Evolutionary conservation across 2,113 vertebrate species (phyloP).

Genomic region (Stictonetta naevosa): DNA sequence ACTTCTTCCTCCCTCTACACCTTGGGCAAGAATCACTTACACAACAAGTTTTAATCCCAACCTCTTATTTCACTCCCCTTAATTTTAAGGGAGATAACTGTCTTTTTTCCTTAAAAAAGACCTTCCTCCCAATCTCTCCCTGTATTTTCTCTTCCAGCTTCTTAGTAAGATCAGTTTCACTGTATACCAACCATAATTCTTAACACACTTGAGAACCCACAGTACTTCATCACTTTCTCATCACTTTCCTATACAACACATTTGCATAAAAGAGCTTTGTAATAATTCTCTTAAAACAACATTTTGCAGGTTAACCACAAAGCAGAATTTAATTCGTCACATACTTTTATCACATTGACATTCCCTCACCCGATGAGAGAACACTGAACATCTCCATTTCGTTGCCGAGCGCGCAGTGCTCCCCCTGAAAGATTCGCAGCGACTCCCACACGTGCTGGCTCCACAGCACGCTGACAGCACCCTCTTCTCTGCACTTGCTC

Average conservation of each 20-base stretch:
- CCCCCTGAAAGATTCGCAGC: fast-evolving
- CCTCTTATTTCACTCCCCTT: background rate
- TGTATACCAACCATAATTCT: background rate
- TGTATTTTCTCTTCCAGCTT: background rate
- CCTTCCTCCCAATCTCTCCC: background rate
- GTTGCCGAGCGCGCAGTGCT: fast-evolving
- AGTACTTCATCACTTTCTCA: background rate
- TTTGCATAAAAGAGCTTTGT: background rate
- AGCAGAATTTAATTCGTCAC: background rate
- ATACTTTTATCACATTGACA: background rate
- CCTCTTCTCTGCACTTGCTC: background rate
- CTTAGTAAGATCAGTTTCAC: background rate
- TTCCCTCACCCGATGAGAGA: background rate
- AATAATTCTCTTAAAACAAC: background rate
- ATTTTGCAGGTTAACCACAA: background rate
- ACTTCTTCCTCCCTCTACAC: background rate
- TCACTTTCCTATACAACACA: background rate
- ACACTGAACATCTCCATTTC: fast-evolving
- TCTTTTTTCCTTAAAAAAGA: background rate
- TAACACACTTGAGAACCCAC: background rate
- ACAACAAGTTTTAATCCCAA: background rate
- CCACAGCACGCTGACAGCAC: fast-evolving
- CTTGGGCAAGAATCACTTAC: background rate
- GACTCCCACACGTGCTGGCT: fast-evolving
- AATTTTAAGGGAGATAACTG: background rate